Evolutionary conservation across 2,888 invertebrate species (phyloP), one percentile per base, ranked within the genome.

Genomic region (Agrilus cyanescens): DNA sequence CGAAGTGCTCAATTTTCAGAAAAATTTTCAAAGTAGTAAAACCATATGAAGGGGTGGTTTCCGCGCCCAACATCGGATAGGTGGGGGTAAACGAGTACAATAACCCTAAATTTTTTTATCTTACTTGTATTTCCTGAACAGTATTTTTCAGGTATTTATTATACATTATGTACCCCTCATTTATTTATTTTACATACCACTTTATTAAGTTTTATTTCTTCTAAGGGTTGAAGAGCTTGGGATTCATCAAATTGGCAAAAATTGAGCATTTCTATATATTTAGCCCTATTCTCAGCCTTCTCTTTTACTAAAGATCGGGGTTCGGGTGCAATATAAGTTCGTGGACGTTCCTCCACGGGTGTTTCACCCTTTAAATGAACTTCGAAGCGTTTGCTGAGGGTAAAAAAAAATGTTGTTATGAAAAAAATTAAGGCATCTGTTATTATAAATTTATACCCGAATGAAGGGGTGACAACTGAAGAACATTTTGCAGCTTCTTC

Each of bases 181-280:
- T 32, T 16, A 34, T 41, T 33, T 37, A 25, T 38, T 16, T 12
- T 37, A 38, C 30, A 12, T 33, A 41, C 35, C 30, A 45, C 41
- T 29, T 38, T 25, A 37, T 41, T 49, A 45, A 58, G 53, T 36
- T 53, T 47, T 5, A 51, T 38, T 6, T 49, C 44, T 13, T 51
- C 37, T 10, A 49, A 39, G 4, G 63, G 63, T 38, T 56, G 57
- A 0, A 60, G 57, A 30, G 64, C 32, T 14, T 57, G 49, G 1
- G 58, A 34, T 7, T 53, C 47, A n/a, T 55, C 54, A 38, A 56
- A 58, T 40, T 60, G 55, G 47, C 63, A 64, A 41, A 61, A 60
- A 20, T 53, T 52, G 8, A 50, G 38, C 14, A 48, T 40, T 32
- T 51, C 47, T 35, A 55, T 52, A 6, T 49, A 50, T 34, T 56